phyloP scores from a whole-genome alignment of 2,113 vertebrate genomes.

The Planiliza haematocheilus region DNA sequence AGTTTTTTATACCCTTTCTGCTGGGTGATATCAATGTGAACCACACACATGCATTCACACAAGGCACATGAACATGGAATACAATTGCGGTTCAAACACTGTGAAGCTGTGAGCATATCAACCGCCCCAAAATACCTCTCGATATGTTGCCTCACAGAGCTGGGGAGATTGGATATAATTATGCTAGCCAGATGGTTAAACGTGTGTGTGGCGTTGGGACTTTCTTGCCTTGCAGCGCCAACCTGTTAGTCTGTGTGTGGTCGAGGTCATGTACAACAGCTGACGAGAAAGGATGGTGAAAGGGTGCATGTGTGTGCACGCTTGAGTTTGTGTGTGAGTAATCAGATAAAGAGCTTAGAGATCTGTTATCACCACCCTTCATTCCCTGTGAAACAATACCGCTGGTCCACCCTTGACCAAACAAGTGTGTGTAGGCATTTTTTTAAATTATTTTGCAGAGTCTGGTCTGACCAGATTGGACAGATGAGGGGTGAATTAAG shows the following conservation, averaged over 20 bases:
- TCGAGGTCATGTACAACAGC: slow-evolving; percentile 58
- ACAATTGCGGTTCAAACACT: slow-evolving; percentile 24
- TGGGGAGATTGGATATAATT: slow-evolving; percentile 49
- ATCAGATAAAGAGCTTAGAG: slow-evolving; percentile 68
- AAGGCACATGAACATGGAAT: slow-evolving; percentile 3
- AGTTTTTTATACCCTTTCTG: not conserved
- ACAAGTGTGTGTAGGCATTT: slow-evolving; percentile 17
- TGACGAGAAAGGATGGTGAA: slow-evolving; percentile 44
- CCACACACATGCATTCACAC: not conserved
- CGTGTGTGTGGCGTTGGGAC: slow-evolving; percentile 38
- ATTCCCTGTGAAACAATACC: slow-evolving; percentile 66
- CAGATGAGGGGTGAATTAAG: slow-evolving; percentile 64
- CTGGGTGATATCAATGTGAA: slow-evolving; percentile 16
- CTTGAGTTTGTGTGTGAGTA: slow-evolving; percentile 45
- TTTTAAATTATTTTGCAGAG: not conserved
- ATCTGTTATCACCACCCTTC: slow-evolving; percentile 51
- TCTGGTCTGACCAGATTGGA: slow-evolving; percentile 38
- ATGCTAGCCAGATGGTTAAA: slow-evolving; percentile 13
- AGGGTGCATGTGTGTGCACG: slow-evolving; percentile 46
- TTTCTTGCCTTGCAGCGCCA: slow-evolving; percentile 53
- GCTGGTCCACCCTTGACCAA: slow-evolving; percentile 57
- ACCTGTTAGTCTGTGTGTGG: slow-evolving; percentile 59
- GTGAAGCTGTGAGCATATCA: slow-evolving; percentile 26
- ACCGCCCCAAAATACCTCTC: slow-evolving; percentile 30
- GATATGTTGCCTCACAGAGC: slow-evolving; percentile 8